phyloP scores from a whole-genome alignment of 2,888 invertebrate species.

The Ryuthela nishihirai region DNA sequence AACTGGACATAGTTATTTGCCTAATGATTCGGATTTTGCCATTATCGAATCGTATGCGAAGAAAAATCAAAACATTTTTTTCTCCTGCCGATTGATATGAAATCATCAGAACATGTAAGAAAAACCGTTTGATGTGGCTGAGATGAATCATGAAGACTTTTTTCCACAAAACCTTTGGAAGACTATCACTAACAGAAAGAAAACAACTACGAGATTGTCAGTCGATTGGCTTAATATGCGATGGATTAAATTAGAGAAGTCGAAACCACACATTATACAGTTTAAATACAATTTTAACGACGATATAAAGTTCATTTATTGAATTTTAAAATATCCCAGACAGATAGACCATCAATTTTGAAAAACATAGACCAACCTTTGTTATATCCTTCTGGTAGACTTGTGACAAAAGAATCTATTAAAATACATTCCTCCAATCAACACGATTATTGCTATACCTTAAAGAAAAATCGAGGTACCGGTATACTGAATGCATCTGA shows the following conservation, averaged over 20 bases:
- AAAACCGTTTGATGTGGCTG: neutral
- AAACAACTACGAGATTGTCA: neutral
- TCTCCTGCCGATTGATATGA: neutral
- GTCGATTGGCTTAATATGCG: slow-evolving; percentile 1
- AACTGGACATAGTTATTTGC: neutral
- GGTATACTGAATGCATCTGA: too few relatives aligned
- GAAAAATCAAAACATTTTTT: neutral
- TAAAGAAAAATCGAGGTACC: too few relatives aligned
- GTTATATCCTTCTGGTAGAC: too few relatives aligned
- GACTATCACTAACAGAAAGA: neutral
- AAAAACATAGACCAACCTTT: neutral
- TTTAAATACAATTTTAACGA: neutral
- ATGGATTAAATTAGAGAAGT: slow-evolving; percentile 1
- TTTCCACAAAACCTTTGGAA: neutral
- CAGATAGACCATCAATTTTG: neutral
- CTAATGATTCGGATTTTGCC: neutral
- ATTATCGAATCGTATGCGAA: neutral
- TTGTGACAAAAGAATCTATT: too few relatives aligned
- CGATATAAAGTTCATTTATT: neutral
- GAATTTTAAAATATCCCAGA: neutral
- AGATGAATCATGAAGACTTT: neutral
- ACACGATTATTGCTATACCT: too few relatives aligned
- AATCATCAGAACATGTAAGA: neutral
- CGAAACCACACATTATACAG: neutral
- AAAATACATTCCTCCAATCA: too few relatives aligned